These are phyloP conservation scores for Strigamia transsilvanica DNA, from an alignment of 2,888 invertebrate species.

Conservation along the genomic window DNA sequence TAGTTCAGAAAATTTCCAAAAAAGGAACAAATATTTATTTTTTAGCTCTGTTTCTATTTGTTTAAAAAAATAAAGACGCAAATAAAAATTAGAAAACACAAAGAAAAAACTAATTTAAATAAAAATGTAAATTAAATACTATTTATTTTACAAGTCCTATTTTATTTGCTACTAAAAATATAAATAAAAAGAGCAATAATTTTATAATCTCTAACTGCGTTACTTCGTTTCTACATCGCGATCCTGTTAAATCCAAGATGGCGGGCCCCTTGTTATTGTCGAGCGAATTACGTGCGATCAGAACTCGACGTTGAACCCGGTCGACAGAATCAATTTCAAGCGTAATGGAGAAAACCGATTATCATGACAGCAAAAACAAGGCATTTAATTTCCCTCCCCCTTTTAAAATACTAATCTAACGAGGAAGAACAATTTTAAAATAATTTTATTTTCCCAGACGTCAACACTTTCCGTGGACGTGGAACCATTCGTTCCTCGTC, in stretches of 20 bases:
- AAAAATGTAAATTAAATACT: too few species aligned
- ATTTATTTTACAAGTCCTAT: too few species aligned
- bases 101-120: too few species aligned
- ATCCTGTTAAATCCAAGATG: constrained; percentile 10
- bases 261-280: constrained; percentile 7
- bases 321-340: neutral
- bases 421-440: neutral
- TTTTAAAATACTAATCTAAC: neutral
- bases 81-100: too few species aligned
- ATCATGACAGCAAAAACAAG: constrained; percentile 6
- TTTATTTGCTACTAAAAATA: too few species aligned
- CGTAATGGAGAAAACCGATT: neutral
- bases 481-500: constrained; percentile 52
- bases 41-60: too few species aligned
- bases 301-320: neutral
- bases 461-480: constrained; percentile 50
- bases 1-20: too few species aligned
- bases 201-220: too few species aligned
- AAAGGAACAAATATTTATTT: too few species aligned
- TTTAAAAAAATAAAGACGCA: too few species aligned
- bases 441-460: constrained; percentile 27
- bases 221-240: neutral
- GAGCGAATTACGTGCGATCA: neutral
- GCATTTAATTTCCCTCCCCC: neutral
- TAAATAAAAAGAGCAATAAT: too few species aligned